These are phyloP conservation scores for Heloderma charlesbogerti DNA, from an alignment of 2,113 vertebrate genomes.

Conservation along the genomic window DNA sequence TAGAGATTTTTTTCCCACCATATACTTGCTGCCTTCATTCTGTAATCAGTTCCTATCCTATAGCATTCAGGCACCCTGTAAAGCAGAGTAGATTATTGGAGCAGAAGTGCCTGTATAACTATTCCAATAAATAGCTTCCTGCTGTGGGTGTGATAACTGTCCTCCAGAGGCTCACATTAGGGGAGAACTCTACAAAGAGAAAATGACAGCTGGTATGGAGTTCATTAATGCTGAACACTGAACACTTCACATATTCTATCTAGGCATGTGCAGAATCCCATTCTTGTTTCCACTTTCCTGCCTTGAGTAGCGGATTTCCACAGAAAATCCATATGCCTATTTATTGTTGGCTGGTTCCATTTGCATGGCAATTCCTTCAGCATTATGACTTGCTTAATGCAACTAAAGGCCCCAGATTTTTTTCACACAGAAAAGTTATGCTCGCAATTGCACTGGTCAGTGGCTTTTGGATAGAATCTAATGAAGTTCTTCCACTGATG, in stretches of 20 bases:
- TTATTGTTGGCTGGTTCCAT: not conserved
- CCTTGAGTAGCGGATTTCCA: not conserved
- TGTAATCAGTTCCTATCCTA: fast-evolving
- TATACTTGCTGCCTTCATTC: conserved; percentile 8
- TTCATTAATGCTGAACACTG: conserved; percentile 21
- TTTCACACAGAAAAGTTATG: not conserved
- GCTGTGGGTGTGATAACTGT: conserved; percentile 22
- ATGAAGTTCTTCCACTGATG: no score
- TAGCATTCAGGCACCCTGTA: not conserved
- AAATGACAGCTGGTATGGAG: conserved; percentile 12
- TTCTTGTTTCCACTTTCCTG: not conserved
- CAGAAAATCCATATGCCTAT: not conserved
- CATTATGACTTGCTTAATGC: not conserved
- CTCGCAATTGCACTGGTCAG: not conserved
- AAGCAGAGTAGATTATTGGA: conserved; percentile 27
- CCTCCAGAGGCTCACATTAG: conserved; percentile 4
- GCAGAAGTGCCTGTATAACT: conserved; percentile 2
- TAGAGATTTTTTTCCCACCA: conserved; percentile 21
- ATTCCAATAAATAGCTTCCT: conserved; percentile 21
- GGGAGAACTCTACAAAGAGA: not conserved
- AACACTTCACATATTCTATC: not conserved
- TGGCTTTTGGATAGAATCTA: not conserved
- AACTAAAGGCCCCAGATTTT: not conserved
- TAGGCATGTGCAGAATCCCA: not conserved
- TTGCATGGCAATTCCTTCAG: not conserved